Evolutionary conservation across 1,140 invertebrate species (phyloP).

Genomic region (Eufriesea mexicana): DNA sequence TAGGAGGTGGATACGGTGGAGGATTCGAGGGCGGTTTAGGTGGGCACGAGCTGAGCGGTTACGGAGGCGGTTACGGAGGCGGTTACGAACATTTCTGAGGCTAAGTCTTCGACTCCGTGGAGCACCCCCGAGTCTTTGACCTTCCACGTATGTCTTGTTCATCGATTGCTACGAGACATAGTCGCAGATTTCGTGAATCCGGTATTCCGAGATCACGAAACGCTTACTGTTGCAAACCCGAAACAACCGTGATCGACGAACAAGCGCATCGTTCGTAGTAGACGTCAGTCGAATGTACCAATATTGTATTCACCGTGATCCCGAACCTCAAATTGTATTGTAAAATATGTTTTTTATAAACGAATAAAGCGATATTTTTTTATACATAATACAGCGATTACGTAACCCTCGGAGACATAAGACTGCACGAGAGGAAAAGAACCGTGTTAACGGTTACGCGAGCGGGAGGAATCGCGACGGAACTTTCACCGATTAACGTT

Average conservation of each 20-base stretch:
- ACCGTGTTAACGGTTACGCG: slow-evolving; percentile 50
- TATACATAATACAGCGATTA: slow-evolving; percentile 55
- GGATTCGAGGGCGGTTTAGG: slow-evolving; percentile 56
- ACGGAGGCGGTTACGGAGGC: slow-evolving; percentile 43
- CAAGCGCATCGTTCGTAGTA: slow-evolving; percentile 26
- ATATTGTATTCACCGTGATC: slow-evolving; percentile 65
- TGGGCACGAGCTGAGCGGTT: slow-evolving; percentile 12
- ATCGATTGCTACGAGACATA: not conserved
- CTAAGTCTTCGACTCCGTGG: not conserved
- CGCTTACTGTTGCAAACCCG: not conserved
- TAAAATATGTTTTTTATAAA: slow-evolving; percentile 58
- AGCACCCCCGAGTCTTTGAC: slow-evolving; percentile 26
- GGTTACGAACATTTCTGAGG: slow-evolving; percentile 62
- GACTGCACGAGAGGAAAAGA: not conserved
- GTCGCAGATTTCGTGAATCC: slow-evolving; percentile 15
- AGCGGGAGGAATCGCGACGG: slow-evolving; percentile 54
- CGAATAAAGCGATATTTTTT: slow-evolving; percentile 67
- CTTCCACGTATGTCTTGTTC: slow-evolving; percentile 31
- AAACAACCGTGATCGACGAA: not conserved
- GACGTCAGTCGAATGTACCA: slow-evolving; percentile 48
- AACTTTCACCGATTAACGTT: slow-evolving; percentile 63
- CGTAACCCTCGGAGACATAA: slow-evolving; percentile 11
- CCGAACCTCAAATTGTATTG: slow-evolving; percentile 56
- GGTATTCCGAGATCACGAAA: slow-evolving; percentile 10
- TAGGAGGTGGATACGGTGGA: slow-evolving; percentile 56